phyloP scores from a whole-genome alignment of 2,888 invertebrate species.

The Dyspetes luteomarginatus region DNA sequence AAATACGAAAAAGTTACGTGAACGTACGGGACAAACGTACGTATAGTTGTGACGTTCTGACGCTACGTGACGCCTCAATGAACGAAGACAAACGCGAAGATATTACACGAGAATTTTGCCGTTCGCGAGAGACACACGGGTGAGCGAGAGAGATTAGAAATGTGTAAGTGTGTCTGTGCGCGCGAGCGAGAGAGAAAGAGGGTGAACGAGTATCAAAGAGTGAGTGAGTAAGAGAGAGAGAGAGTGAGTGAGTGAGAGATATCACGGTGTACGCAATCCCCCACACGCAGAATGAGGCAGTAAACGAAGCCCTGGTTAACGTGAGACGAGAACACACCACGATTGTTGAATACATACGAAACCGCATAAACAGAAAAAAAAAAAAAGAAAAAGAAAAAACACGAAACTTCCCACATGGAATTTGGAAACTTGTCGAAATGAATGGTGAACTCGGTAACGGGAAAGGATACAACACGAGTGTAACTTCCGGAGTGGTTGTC shows the following conservation, averaged over 20 bases:
- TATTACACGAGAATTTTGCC: slow-evolving; percentile 50
- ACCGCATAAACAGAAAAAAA: neutral
- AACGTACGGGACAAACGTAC: slow-evolving; percentile 15
- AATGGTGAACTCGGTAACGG: slow-evolving; percentile 78
- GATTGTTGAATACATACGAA: slow-evolving; percentile 35
- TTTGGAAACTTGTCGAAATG: slow-evolving; percentile 81
- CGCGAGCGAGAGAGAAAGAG: slow-evolving; percentile 23
- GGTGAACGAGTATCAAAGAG: neutral
- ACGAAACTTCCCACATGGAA: slow-evolving; percentile 84
- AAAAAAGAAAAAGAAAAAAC: slow-evolving; percentile 56
- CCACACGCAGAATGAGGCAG: slow-evolving; percentile 74
- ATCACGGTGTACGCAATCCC: slow-evolving; percentile 58
- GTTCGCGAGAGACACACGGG: slow-evolving; percentile 47
- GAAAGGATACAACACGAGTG: slow-evolving; percentile 75
- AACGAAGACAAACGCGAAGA: slow-evolving; percentile 38
- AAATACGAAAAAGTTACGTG: slow-evolving; percentile 5
- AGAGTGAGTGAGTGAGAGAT: slow-evolving; percentile 29
- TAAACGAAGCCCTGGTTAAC: slow-evolving; percentile 75
- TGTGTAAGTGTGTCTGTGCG: slow-evolving; percentile 22
- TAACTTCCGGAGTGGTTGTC: slow-evolving; percentile 78
- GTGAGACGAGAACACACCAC: slow-evolving; percentile 65
- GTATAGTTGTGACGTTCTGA: slow-evolving; percentile 40
- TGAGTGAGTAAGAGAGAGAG: neutral
- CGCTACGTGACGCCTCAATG: slow-evolving; percentile 29
- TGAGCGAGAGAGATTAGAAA: slow-evolving; percentile 41